Evolutionary conservation across 1,140 invertebrate species (phyloP).

Genomic region (Pachypeltis micranthus): DNA sequence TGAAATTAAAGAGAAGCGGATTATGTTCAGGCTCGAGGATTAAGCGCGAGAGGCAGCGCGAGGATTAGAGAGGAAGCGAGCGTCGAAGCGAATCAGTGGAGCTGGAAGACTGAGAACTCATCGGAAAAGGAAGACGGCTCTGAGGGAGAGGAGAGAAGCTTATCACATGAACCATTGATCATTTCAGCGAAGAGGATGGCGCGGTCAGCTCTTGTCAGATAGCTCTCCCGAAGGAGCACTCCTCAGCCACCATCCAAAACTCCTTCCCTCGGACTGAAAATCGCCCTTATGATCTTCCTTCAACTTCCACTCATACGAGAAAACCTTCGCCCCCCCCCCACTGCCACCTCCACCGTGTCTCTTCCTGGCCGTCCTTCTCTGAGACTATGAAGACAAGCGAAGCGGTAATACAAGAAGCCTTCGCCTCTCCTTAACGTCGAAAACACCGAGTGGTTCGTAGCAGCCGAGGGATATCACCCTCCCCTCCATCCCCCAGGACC

Average conservation of each 20-base stretch:
- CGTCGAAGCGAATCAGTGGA: too few species aligned
- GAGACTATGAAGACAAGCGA: neutral
- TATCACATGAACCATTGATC: slow-evolving; percentile 6
- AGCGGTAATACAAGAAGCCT: slow-evolving; percentile 4
- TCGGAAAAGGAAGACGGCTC: neutral
- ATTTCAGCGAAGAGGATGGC: neutral
- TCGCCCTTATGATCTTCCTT: too few species aligned
- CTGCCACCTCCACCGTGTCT: neutral
- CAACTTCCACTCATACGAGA: neutral
- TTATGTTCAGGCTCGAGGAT: too few species aligned
- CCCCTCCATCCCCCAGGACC: neutral
- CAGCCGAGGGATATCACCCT: neutral
- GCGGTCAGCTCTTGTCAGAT: neutral
- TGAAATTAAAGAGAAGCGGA: too few species aligned
- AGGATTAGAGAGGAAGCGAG: too few species aligned
- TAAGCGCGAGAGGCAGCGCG: too few species aligned
- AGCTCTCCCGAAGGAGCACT: neutral
- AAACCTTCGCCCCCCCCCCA: neutral
- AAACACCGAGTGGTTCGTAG: too few species aligned
- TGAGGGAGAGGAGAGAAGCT: neutral
- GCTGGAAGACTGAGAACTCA: neutral
- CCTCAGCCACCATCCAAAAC: neutral
- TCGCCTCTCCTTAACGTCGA: neutral
- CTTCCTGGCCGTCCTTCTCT: neutral
- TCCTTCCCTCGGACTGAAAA: too few species aligned